These are phyloP conservation scores for Agapostemon virescens DNA, from an alignment of 2,888 invertebrate species.

Conservation along the genomic window DNA sequence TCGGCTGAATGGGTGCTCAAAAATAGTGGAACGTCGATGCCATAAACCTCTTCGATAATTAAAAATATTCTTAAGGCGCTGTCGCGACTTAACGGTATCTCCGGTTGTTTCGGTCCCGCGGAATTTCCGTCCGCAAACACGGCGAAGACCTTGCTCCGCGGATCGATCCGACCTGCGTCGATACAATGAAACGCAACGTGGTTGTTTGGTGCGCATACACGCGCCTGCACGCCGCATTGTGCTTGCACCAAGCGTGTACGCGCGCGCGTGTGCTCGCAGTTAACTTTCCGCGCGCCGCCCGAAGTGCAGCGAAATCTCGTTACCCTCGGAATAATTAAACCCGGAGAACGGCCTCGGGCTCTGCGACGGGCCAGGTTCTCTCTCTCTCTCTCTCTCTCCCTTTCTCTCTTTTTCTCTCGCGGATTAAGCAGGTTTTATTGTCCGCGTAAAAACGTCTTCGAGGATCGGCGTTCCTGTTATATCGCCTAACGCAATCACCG, in stretches of 20 bases:
- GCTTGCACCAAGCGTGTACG: too few species aligned
- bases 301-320: constrained; percentile 41
- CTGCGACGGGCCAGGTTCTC: neutral
- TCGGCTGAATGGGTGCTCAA: too few species aligned
- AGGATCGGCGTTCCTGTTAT: constrained; percentile 22
- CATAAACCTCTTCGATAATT: too few species aligned
- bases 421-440: constrained; percentile 46
- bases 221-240: neutral
- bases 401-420: constrained; percentile 15
- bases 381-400: too few species aligned
- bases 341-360: neutral
- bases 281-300: constrained; percentile 26
- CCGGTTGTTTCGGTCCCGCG: neutral
- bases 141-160: neutral
- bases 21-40: too few species aligned
- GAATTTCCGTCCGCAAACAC: neutral
- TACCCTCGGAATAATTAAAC: constrained; percentile 39
- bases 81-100: too few species aligned
- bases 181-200: neutral
- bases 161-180: neutral
- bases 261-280: neutral
- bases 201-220: neutral
- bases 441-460: constrained; percentile 47
- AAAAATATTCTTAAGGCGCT: too few species aligned
- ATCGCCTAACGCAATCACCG: constrained; percentile 12